These are phyloP conservation scores for Tyto alba DNA, from an alignment of 2,113 vertebrate species.

Conservation along the genomic window DNA sequence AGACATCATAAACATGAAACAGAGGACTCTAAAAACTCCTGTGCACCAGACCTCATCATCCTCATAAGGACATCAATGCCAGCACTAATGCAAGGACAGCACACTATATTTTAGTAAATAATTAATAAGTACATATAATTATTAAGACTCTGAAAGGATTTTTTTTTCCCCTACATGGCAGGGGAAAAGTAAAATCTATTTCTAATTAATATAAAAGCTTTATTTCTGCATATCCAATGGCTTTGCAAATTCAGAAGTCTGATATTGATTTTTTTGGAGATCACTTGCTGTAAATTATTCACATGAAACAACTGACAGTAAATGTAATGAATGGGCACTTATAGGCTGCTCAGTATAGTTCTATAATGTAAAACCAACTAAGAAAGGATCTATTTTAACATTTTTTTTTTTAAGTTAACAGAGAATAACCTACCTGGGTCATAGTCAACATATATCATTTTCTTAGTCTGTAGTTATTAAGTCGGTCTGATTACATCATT, in stretches of 20 bases:
- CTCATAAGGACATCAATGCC: not conserved
- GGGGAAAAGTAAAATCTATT: not conserved
- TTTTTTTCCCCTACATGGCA: not conserved
- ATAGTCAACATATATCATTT: not conserved
- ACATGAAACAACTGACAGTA: not conserved
- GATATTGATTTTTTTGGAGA: conserved; percentile 35
- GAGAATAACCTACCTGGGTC: not conserved
- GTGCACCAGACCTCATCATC: accelerated
- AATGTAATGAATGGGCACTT: conserved; percentile 3
- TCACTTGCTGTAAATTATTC: conserved; percentile 27
- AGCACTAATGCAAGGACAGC: not conserved
- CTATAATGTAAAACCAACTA: not conserved
- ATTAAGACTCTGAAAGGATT: not conserved
- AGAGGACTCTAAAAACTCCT: not conserved
- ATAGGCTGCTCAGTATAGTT: not conserved
- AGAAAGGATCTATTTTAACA: not conserved
- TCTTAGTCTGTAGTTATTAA: not conserved
- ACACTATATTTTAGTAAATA: not conserved
- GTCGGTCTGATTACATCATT: not conserved
- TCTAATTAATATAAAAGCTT: conserved; percentile 10
- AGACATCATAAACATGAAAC: accelerated
- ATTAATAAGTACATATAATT: not conserved
- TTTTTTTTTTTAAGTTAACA: not conserved
- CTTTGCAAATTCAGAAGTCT: not conserved
- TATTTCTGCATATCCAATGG: not conserved